Evolutionary conservation across 2,797 vertebrate genomes (phyloP).

Genomic region (Acanthornis magna): DNA sequence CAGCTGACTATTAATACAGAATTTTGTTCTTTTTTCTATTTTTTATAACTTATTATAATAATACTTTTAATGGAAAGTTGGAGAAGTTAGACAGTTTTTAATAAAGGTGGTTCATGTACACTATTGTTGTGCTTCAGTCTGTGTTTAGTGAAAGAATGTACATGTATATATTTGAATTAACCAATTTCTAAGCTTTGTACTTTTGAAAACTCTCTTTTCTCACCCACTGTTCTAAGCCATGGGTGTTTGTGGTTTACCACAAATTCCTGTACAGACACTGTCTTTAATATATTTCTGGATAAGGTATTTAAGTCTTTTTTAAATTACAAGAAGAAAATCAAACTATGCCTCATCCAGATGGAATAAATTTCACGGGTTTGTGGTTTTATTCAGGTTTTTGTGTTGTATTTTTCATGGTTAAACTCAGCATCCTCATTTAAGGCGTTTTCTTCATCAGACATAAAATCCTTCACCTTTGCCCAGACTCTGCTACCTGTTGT

Average conservation of each 20-base stretch:
- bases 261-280: neutral
- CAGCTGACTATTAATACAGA: neutral
- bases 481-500: neutral
- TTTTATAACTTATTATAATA: neutral
- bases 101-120: neutral
- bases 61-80: neutral
- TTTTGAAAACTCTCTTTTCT: neutral
- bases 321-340: neutral
- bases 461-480: neutral
- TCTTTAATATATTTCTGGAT: neutral
- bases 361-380: neutral
- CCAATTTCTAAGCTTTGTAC: neutral
- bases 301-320: neutral
- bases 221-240: neutral
- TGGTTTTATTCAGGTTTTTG: neutral
- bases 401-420: neutral
- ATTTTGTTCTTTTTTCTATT: neutral
- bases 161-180: neutral
- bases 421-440: neutral
- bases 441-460: neutral
- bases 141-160: neutral
- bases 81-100: neutral
- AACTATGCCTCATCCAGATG: neutral
- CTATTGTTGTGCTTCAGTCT: neutral
- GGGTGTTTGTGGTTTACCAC: neutral